Base-by-base conservation (phyloP, 2,797 vertebrate genomes). In the Pterois miles region DNA sequence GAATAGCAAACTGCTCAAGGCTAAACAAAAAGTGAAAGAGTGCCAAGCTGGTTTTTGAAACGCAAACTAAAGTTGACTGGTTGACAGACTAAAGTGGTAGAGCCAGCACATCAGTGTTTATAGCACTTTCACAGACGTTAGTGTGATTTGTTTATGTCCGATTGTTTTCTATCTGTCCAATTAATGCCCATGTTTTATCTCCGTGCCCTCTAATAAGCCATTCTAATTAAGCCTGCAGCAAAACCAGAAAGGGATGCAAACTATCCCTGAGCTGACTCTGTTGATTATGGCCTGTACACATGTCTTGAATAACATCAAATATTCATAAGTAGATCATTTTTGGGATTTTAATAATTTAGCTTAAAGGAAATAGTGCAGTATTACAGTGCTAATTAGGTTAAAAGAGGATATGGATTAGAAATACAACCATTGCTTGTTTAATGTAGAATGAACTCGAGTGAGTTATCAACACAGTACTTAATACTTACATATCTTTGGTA, bases 101-200 rank as follows among this genome's bases (percentile, higher is more conserved):
- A 48, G 67, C 38, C 29, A 18, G 22, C 8, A 0, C 36, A 25
- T 22, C 12, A 18, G 6, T 40, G 11, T 69, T 14, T 22, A 1
- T 56, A 22, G 40, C 56, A 29, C 62, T 36, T 31, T 8, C n/a
- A 23, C 1, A 34, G 22, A 8, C 65, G 12, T 81, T 70, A 22
- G 27, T 52, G 34, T 77, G 65, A 80, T 80, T 80, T 82, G 72
- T 80, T 84, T 80, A 54, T 33, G 43, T 77, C 67, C 62, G 76
- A 83, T 78, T 86, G 75, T 87, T 85, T 81, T 84, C 62, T 31
- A n/a, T 85, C 70, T 62, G 74, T 64, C 65, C 31, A 65, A 84
- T 89, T 86, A 84, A 87, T 65, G 81, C 69, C 57, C 29, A 5
- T 76, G 75, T 88, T 76, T 86, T 81, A 88, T 87, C 74, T 81